These are phyloP conservation scores for Recurvirostra avosetta DNA, from an alignment of 2,113 vertebrate genomes.

Conservation along the genomic window DNA sequence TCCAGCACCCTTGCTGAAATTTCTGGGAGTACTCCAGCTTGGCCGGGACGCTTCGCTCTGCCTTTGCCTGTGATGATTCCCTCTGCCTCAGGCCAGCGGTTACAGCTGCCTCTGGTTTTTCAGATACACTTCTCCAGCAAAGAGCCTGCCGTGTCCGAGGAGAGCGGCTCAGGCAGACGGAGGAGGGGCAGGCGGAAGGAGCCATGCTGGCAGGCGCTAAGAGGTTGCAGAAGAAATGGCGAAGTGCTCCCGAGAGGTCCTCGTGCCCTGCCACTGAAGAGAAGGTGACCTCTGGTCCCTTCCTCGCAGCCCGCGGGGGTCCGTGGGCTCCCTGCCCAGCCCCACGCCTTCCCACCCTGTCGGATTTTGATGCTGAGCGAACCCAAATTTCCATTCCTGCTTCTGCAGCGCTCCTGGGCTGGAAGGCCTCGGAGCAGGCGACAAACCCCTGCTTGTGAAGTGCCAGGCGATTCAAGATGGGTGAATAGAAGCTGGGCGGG, in stretches of 20 bases:
- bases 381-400: background rate
- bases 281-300: background rate
- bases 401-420: background rate
- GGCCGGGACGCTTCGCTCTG: background rate
- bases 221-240: background rate
- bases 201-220: background rate
- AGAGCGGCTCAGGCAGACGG: background rate
- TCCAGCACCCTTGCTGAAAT: background rate
- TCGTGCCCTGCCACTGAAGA: background rate
- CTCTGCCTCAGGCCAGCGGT: background rate
- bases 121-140: background rate
- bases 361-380: rapidly evolving
- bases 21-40: background rate
- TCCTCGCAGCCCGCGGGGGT: rapidly evolving
- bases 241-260: background rate
- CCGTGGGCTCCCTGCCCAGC: background rate
- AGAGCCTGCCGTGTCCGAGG: rapidly evolving
- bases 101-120: background rate
- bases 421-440: background rate
- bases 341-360: background rate
- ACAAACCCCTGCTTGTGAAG: background rate
- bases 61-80: background rate
- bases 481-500: background rate
- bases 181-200: background rate
- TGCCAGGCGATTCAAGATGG: background rate